Base-by-base conservation (phyloP, 2,797 vertebrate species). In the Peromyscus attwateri region DNA sequence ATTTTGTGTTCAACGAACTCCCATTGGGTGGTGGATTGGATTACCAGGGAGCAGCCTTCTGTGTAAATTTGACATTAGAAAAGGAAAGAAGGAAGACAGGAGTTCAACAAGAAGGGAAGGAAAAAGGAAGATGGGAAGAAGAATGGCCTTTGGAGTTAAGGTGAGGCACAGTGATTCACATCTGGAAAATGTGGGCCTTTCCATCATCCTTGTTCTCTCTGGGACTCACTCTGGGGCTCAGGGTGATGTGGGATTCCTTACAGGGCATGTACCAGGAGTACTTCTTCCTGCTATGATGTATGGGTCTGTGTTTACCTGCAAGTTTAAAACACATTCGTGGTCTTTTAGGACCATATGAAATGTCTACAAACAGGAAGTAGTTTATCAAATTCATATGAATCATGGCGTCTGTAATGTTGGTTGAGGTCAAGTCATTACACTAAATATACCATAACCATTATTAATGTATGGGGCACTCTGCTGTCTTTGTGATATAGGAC, bases 321-420 rank as follows among this genome's bases (percentile, higher is more conserved):
- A 83, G 96, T 97, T 94, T 94, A 94, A 97, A 98, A 96, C 97
- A 97, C 97, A 96, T 97, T 97, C 97, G 90, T 97, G 96, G 95
- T 97, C 95, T 98, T 98, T 94, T 79, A 97, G 96, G 98, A 97
- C 96, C 96, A 95, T 92, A 83, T 57, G 97, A 94, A 97, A 97
- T 95, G 94, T 97, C 98, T 98, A 97, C 98, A 98, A 98, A 98
- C 98, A 98, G 98, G 98, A 99, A 98, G 97, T 96, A 98, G 98
- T 98, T 98, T 97, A 98, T 98, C 98, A 98, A 97, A 98, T 97
- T 96, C 97, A 31, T 98, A 96, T 98, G 98, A 98, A 98, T 98
- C 98, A 98, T 73, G 95, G 97, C 93, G 95, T 97, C 98, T 89
- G 88, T 97, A 97, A 96, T 97, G 97, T 95, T 95, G 97, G 98